A percentile compares a stretch with the other conserved stretches of the same genome.
These are phyloP conservation scores for Diorhabda carinulata DNA, from an alignment of 1,140 invertebrate species.

Conservation along the genomic window DNA sequence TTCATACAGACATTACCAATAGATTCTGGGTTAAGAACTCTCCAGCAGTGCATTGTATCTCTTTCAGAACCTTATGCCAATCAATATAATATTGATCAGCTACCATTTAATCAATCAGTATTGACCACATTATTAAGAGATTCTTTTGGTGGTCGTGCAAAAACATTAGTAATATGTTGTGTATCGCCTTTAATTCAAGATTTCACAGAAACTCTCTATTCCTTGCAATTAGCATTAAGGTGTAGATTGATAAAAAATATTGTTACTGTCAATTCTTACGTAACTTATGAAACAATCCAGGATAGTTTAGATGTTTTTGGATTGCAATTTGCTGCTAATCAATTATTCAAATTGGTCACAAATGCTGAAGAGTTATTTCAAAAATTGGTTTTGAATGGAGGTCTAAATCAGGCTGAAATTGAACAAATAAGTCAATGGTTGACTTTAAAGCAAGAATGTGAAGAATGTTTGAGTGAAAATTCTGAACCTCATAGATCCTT, in stretches of 20 bases:
- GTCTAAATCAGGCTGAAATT: conserved; percentile 62
- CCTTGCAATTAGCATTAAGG: conserved; percentile 58
- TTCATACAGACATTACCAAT: conserved; percentile 48
- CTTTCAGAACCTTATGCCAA: conserved; percentile 55
- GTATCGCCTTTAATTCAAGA: conserved; percentile 60
- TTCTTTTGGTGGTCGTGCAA: conserved; percentile 65
- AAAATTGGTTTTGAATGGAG: conserved; percentile 58
- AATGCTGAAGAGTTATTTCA: conserved; percentile 80
- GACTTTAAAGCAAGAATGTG: conserved; percentile 78
- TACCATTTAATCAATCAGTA: conserved; percentile 59
- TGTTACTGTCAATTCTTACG: conserved; percentile 65
- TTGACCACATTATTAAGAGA: conserved; percentile 63
- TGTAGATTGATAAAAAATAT: conserved; percentile 61
- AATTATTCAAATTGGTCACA: conserved; percentile 75
- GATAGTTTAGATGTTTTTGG: conserved; percentile 58
- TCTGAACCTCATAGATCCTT: conserved; percentile 56
- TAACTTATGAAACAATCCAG: conserved; percentile 58
- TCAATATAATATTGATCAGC: conserved; percentile 47
- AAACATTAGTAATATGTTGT: conserved; percentile 62
- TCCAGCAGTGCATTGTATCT: conserved; percentile 60
- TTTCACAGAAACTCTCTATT: conserved; percentile 59
- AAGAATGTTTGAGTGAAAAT: conserved; percentile 69
- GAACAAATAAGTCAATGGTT: conserved; percentile 83
- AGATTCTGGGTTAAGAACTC: conserved; percentile 54
- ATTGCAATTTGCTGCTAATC: conserved; percentile 74